Percentiles rank a stretch among this genome's conserved stretches.
These are phyloP conservation scores for Pteromalus puparum DNA, from an alignment of 1,140 invertebrate genomes.

Conservation along the genomic window DNA sequence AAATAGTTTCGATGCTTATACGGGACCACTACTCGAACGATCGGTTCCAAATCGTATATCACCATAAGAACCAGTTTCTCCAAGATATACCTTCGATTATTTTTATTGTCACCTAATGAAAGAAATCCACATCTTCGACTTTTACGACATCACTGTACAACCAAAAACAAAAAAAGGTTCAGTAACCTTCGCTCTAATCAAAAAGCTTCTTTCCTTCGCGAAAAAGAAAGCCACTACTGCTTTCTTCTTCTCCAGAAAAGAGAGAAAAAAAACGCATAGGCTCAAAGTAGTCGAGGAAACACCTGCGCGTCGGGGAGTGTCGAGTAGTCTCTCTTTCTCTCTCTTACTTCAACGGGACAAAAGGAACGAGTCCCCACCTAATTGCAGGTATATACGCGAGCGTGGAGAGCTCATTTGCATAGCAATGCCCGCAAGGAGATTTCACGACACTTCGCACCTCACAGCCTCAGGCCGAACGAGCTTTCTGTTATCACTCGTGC, in stretches of 20 bases:
- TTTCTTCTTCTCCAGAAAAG: too few relatives aligned
- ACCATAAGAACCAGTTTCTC: constrained; percentile 37
- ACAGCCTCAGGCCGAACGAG: not conserved
- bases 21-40: not conserved
- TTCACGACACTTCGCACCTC: constrained; percentile 43
- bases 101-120: constrained; percentile 41
- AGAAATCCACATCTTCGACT: too few relatives aligned
- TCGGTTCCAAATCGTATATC: constrained; percentile 27
- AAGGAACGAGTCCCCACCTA: constrained; percentile 24
- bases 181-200: too few relatives aligned
- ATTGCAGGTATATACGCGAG: not conserved
- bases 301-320: constrained; percentile 25
- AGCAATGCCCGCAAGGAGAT: constrained; percentile 25
- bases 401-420: constrained; percentile 15
- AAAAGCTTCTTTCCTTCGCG: too few relatives aligned
- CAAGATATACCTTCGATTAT: constrained; percentile 7
- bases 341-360: constrained; percentile 23
- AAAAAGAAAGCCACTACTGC: too few relatives aligned
- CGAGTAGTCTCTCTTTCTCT: too few relatives aligned
- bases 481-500: constrained; percentile 21
- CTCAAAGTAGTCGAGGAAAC: constrained; percentile 22
- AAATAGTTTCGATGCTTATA: constrained; percentile 16
- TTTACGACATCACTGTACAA: too few relatives aligned
- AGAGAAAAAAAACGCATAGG: not conserved
- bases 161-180: too few relatives aligned